Conservation (phyloP, 1,140 invertebrate genomes). For the Zaprionus taronus region DNA sequence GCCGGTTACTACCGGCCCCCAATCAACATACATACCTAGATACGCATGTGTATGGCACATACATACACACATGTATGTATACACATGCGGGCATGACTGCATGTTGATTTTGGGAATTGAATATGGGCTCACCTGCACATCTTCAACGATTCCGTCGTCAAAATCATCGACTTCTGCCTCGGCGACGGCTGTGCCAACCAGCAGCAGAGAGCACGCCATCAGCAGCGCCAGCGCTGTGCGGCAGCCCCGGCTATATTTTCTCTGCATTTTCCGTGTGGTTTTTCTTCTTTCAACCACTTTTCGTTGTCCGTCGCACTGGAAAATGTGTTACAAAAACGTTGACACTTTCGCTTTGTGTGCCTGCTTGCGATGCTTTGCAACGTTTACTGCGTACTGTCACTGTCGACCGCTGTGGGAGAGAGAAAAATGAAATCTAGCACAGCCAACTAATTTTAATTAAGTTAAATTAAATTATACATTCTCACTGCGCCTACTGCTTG, state of each 20-base stretch:
- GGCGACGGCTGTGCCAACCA: slow-evolving; percentile 29
- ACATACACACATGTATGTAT: background rate
- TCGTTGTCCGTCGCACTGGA: background rate
- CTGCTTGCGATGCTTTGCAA: slow-evolving; percentile 56
- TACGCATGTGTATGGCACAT: background rate
- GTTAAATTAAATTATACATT: slow-evolving; percentile 78
- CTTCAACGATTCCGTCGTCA: slow-evolving; percentile 76
- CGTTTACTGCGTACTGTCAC: slow-evolving; percentile 52
- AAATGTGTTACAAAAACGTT: slow-evolving; percentile 24
- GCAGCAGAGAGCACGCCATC: slow-evolving; percentile 36
- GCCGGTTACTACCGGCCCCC: slow-evolving; percentile 41
- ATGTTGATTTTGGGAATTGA: slow-evolving; percentile 12
- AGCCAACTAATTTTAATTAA: slow-evolving; percentile 74
- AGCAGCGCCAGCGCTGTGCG: slow-evolving; percentile 64
- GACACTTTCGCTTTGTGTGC: slow-evolving; percentile 21
- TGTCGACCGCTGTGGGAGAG: slow-evolving; percentile 49
- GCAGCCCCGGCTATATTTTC: slow-evolving; percentile 52
- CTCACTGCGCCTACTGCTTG: slow-evolving; percentile 63
- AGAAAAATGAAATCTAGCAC: slow-evolving; percentile 65
- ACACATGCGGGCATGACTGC: background rate
- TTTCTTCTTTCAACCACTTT: slow-evolving; percentile 40
- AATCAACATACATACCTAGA: slow-evolving; percentile 9
- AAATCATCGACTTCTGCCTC: slow-evolving; percentile 63
- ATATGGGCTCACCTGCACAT: slow-evolving; percentile 64
- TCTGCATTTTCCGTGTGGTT: slow-evolving; percentile 56